Conservation (phyloP, 2,113 vertebrate genomes). For the Trichechus manatus region DNA sequence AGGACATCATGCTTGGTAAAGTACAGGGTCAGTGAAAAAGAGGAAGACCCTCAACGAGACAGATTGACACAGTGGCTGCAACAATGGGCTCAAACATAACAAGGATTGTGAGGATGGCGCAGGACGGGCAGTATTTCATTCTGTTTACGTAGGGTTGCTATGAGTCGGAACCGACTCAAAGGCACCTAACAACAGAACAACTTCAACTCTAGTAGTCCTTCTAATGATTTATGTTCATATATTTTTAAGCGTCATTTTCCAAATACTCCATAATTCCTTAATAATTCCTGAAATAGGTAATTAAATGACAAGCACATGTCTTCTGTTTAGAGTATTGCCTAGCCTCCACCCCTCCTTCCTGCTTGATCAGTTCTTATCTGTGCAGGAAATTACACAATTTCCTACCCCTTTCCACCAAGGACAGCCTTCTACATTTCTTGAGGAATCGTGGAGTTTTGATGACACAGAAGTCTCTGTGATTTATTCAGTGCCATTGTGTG, state of each 20-base stretch:
- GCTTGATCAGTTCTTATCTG: background rate
- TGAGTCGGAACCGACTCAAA: too few relatives aligned
- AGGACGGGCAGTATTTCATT: too few relatives aligned
- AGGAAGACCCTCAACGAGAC: too few relatives aligned
- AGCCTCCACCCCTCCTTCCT: too few relatives aligned
- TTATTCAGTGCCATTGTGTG: fast-evolving
- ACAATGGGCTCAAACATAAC: too few relatives aligned
- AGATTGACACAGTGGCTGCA: too few relatives aligned
- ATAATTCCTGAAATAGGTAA: background rate
- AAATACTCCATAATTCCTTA: background rate
- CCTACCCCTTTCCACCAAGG: background rate
- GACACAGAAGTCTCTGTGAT: fast-evolving
- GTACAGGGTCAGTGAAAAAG: too few relatives aligned
- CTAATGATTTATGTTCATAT: fast-evolving
- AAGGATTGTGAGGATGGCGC: too few relatives aligned
- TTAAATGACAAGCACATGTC: background rate
- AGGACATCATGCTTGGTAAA: too few relatives aligned
- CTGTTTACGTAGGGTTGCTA: too few relatives aligned
- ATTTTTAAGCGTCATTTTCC: background rate
- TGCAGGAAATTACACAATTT: fast-evolving
- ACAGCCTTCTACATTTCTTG: background rate
- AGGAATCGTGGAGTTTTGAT: background rate
- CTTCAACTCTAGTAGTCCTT: fast-evolving
- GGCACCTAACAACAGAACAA: too few relatives aligned
- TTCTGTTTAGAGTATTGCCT: fast-evolving